A percentile compares a stretch with the other conserved stretches of the same genome.
phyloP scores from a whole-genome alignment of 2,113 vertebrate species.

The Toxotes chatareus region DNA sequence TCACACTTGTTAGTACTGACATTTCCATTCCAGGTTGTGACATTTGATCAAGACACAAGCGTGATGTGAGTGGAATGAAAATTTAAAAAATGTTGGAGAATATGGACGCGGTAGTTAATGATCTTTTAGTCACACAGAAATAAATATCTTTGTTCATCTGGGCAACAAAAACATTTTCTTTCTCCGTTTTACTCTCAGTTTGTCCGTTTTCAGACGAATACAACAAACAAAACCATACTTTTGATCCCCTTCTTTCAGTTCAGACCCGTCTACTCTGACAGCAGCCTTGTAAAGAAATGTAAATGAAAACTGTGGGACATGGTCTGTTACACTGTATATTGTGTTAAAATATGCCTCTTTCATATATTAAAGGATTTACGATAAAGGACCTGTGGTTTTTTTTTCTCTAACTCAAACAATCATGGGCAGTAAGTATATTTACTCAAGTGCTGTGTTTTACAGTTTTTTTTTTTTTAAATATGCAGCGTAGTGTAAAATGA shows the following conservation, averaged over 20 bases:
- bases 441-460: neutral
- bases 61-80: conserved; percentile 8
- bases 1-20: conserved; percentile 20
- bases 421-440: too few species aligned
- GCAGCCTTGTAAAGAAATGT: conserved; percentile 69
- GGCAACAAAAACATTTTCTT: neutral
- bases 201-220: conserved; percentile 18
- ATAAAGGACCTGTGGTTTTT: conserved; percentile 42
- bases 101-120: neutral
- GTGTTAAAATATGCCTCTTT: conserved; percentile 82
- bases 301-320: conserved; percentile 78
- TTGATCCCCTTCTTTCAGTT: conserved; percentile 19
- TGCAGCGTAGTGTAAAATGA: too few species aligned
- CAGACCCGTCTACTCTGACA: conserved; percentile 28
- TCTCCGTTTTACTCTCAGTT: neutral
- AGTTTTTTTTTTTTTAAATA: too few species aligned
- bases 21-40: conserved; percentile 23
- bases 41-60: conserved; percentile 14
- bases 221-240: conserved; percentile 5
- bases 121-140: conserved; percentile 30
- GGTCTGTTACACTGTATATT: conserved; percentile 88
- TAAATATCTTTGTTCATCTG: conserved; percentile 22
- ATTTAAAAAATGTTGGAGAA: neutral
- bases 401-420: neutral
- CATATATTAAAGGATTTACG: conserved; percentile 85